Conservation (phyloP, 1,140 invertebrate genomes). For the Drosophila novamexicana region DNA sequence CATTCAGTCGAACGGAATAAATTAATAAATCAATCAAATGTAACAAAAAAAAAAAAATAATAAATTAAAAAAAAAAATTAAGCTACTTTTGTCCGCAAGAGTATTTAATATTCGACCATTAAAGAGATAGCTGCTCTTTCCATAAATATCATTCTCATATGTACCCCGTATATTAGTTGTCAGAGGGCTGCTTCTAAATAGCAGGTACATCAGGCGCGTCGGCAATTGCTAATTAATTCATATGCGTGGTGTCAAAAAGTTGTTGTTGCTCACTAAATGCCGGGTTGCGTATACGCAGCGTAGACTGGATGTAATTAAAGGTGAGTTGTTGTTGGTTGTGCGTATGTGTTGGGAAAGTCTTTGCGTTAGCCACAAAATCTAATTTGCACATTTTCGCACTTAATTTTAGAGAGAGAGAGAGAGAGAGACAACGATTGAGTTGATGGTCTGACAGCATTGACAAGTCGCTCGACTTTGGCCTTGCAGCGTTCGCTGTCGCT, state of each 20-base stretch:
- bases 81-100: background rate
- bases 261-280: constrained; percentile 30
- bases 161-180: constrained; percentile 3
- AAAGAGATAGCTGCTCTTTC: background rate
- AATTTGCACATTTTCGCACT: constrained; percentile 70
- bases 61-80: background rate
- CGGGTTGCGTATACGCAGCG: constrained; percentile 38
- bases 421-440: constrained; percentile 28
- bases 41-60: background rate
- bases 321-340: constrained; percentile 24
- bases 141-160: background rate
- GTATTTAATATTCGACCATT: background rate
- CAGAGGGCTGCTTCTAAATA: constrained; percentile 20
- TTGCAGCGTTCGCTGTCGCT: no score
- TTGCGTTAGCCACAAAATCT: constrained; percentile 53
- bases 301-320: constrained; percentile 50
- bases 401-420: constrained; percentile 38
- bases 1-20: no score
- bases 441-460: constrained; percentile 48
- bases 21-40: no score
- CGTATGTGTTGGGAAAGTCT: constrained; percentile 5
- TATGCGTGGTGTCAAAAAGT: constrained; percentile 57
- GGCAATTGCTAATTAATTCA: constrained; percentile 68
- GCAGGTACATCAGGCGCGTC: constrained; percentile 15
- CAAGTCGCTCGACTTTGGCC: constrained; percentile 31